These are phyloP conservation scores for Apeira syringaria DNA, from an alignment of 2,888 invertebrate genomes.

Conservation along the genomic window DNA sequence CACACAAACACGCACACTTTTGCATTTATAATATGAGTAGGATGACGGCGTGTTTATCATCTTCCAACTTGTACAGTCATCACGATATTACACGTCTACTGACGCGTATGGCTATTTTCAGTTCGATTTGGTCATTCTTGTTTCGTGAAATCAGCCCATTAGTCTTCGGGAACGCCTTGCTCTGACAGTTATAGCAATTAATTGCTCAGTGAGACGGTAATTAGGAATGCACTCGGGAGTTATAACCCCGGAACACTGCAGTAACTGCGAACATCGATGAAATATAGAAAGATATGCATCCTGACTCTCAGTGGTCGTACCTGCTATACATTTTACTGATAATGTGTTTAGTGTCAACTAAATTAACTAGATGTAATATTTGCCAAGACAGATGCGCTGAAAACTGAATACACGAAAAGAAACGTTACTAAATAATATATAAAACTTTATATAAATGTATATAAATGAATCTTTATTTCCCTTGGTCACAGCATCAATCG, in stretches of 20 bases:
- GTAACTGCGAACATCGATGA: slow-evolving; percentile 18
- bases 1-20: too few species aligned
- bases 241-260: slow-evolving; percentile 27
- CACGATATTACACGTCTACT: slow-evolving; percentile 55
- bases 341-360: slow-evolving; percentile 44
- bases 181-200: slow-evolving; percentile 39
- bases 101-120: slow-evolving; percentile 72
- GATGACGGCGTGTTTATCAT: slow-evolving; percentile 59
- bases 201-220: slow-evolving; percentile 26
- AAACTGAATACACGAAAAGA: slow-evolving; percentile 16
- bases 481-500: too few species aligned
- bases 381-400: slow-evolving; percentile 68
- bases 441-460: too few species aligned
- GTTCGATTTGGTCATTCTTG: slow-evolving; percentile 38
- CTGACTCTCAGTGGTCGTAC: slow-evolving; percentile 10
- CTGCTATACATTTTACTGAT: slow-evolving; percentile 19
- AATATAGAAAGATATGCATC: slow-evolving; percentile 5
- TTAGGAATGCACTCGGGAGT: slow-evolving; percentile 25
- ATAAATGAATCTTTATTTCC: too few species aligned
- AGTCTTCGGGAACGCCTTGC: slow-evolving; percentile 35
- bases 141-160: slow-evolving; percentile 42
- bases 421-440: slow-evolving; percentile 12
- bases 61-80: slow-evolving; percentile 58
- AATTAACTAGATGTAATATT: slow-evolving; percentile 58
- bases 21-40: too few species aligned